Percentiles rank a stretch among this genome's conserved stretches.
Evolutionary conservation across 2,797 vertebrate genomes (phyloP).

Genomic region (Oryzias dopingdopingensis): DNA sequence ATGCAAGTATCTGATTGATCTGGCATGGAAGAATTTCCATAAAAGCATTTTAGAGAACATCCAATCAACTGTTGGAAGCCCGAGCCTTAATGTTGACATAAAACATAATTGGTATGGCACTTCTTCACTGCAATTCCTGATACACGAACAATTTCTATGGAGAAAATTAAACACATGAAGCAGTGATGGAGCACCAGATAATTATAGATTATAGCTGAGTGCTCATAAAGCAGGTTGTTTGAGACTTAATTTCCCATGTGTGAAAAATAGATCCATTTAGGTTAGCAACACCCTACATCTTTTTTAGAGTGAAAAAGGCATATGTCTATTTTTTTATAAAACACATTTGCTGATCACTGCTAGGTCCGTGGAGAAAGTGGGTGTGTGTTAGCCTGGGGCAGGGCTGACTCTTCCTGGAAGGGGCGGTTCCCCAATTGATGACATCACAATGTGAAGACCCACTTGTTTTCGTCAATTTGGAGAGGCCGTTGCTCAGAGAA

Average conservation of each 20-base stretch:
- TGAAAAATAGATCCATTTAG: not conserved
- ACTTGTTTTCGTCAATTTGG: too few relatives aligned
- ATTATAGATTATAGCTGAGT: conserved; percentile 45
- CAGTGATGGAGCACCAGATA: conserved; percentile 31
- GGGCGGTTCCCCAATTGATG: too few relatives aligned
- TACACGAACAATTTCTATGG: conserved; percentile 40
- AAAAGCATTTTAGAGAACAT: conserved; percentile 60
- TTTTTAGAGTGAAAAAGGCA: too few relatives aligned
- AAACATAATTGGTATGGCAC: conserved; percentile 56
- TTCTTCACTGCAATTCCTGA: conserved; percentile 25
- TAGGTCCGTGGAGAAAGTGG: too few relatives aligned
- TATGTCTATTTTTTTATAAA: too few relatives aligned
- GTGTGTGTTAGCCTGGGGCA: too few relatives aligned
- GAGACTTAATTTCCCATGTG: not conserved
- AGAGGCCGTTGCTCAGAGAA: too few relatives aligned
- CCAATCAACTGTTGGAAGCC: conserved; percentile 59
- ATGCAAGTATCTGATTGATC: conserved; percentile 43
- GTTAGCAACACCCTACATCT: too few relatives aligned
- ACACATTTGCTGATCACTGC: too few relatives aligned
- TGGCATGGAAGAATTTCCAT: conserved; percentile 42
- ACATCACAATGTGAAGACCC: too few relatives aligned
- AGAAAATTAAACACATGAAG: conserved; percentile 38
- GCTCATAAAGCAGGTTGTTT: not conserved
- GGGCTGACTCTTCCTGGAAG: too few relatives aligned
- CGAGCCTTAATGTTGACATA: conserved; percentile 57